Evolutionary conservation across 2,113 vertebrate genomes (phyloP).

Genomic region (Vombatus ursinus): DNA sequence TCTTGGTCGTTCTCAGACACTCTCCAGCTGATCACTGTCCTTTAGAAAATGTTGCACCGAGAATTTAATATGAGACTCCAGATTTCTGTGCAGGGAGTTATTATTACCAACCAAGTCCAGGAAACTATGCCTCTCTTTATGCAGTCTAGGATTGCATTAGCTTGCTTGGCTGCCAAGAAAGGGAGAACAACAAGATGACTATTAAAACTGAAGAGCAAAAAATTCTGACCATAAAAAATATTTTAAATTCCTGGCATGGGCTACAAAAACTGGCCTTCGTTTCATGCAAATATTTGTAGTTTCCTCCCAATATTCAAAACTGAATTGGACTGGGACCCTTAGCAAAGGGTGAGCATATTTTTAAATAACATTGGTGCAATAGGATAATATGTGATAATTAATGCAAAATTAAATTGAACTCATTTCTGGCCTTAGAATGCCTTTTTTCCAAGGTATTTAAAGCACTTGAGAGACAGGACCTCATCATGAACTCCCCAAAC

Average conservation of each 20-base stretch:
- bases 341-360: not conserved
- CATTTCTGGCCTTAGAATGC: slow-evolving; percentile 15
- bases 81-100: not conserved
- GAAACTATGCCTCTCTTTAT: not conserved
- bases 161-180: not conserved
- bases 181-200: not conserved
- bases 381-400: not conserved
- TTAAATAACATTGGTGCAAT: not conserved
- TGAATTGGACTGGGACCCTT: not conserved
- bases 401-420: not conserved
- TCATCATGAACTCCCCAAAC: not conserved
- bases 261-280: not conserved
- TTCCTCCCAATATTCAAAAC: not conserved
- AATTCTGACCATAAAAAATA: not conserved
- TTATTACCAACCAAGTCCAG: not conserved
- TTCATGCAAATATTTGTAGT: not conserved
- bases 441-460: not conserved
- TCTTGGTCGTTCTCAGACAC: not conserved
- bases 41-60: not conserved
- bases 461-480: not conserved
- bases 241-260: not conserved
- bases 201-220: not conserved
- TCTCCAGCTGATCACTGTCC: not conserved
- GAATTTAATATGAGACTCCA: not conserved
- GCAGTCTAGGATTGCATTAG: not conserved